Evolutionary conservation across 2,797 vertebrate species (phyloP).

Genomic region (Vultur gryphus): DNA sequence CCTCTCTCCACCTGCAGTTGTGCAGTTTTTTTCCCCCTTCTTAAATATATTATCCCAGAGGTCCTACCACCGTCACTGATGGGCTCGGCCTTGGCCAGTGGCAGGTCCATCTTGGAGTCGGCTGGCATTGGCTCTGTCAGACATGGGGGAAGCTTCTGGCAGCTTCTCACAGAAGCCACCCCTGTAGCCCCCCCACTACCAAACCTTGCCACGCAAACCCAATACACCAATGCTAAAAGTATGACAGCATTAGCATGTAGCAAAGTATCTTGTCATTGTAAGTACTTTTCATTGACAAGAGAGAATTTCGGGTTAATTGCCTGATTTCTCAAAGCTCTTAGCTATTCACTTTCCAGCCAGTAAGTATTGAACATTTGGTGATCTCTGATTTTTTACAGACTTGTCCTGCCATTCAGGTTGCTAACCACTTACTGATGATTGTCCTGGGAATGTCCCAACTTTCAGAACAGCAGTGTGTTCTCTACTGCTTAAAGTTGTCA

Average conservation of each 20-base stretch:
- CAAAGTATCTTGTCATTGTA: neutral
- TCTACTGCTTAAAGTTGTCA: conserved; percentile 46
- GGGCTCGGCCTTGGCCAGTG: neutral
- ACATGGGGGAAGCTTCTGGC: neutral
- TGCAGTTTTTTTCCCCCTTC: too few relatives aligned
- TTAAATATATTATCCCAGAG: neutral
- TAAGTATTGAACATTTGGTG: neutral
- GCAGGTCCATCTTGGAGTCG: neutral
- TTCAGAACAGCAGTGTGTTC: conserved; percentile 10
- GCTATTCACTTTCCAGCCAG: neutral
- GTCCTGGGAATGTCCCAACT: neutral
- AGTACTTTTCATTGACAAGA: neutral
- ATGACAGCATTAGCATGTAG: neutral
- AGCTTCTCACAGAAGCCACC: neutral
- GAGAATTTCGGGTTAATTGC: conserved; percentile 46
- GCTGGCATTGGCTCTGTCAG: neutral
- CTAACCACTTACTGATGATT: neutral
- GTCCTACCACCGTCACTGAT: accelerated
- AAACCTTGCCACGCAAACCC: neutral
- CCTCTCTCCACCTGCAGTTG: neutral
- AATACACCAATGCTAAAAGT: neutral
- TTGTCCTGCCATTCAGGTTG: neutral
- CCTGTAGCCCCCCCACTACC: too few relatives aligned
- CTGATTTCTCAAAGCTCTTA: conserved; percentile 11
- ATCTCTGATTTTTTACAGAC: neutral